Evolutionary conservation across 2,888 invertebrate genomes (phyloP).

Genomic region (Aphidoletes aphidimyza): DNA sequence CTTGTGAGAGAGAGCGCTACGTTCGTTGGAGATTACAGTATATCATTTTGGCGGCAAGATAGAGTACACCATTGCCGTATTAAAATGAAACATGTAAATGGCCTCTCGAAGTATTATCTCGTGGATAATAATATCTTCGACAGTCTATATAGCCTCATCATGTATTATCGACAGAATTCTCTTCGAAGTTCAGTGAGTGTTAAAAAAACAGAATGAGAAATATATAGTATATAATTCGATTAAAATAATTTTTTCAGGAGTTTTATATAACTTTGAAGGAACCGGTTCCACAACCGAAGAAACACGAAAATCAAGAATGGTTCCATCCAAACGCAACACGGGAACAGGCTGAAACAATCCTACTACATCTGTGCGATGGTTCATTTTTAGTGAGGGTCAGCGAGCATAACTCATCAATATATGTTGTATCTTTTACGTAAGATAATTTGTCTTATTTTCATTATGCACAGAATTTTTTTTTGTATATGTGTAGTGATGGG

Average conservation of each 20-base stretch:
- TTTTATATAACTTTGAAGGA: constrained; percentile 88
- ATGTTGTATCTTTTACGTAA: constrained; percentile 93
- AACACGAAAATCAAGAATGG: constrained; percentile 94
- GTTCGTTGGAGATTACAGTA: constrained; percentile 94
- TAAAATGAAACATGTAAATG: constrained; percentile 87
- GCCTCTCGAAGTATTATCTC: constrained; percentile 88
- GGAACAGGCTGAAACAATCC: constrained; percentile 86
- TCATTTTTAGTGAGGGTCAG: constrained; percentile 94
- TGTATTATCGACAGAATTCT: constrained; percentile 87
- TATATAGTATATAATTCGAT: constrained; percentile 2
- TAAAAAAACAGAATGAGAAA: not conserved
- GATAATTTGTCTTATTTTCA: not conserved
- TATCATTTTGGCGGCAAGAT: constrained; percentile 92
- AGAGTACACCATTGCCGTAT: constrained; percentile 93
- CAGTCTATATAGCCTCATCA: constrained; percentile 89
- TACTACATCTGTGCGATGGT: constrained; percentile 83
- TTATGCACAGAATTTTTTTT: not conserved
- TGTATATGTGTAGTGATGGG: too few relatives aligned
- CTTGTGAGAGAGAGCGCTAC: constrained; percentile 94
- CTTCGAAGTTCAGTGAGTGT: constrained; percentile 84
- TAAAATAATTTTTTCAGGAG: constrained; percentile 69
- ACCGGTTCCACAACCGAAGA: constrained; percentile 94
- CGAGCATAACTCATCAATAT: constrained; percentile 85
- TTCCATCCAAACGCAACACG: constrained; percentile 85
- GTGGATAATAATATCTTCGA: constrained; percentile 90